Conservation (phyloP, 2,797 vertebrate genomes). For the Jordanella pulchra region DNA sequence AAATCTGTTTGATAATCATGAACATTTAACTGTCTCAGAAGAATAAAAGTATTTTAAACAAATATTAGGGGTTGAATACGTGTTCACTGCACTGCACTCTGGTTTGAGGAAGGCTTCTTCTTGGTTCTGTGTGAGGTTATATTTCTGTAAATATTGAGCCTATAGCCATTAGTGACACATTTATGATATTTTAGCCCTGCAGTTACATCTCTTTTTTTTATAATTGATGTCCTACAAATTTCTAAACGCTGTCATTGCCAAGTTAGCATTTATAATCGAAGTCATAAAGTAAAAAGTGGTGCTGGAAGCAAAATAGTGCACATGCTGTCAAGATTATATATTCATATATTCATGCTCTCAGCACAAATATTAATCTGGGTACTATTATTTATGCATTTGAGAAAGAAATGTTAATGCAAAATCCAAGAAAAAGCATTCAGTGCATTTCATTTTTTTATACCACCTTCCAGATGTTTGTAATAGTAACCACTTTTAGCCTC, state of each 20-base stretch:
- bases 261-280: constrained; percentile 32
- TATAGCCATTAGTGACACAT: neutral
- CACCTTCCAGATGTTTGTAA: constrained; percentile 12
- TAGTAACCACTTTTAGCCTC: constrained; percentile 7
- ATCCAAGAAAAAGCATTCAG: neutral
- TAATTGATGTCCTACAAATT: constrained; percentile 13
- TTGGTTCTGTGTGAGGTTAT: neutral
- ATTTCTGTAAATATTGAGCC: neutral
- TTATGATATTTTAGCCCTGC: neutral
- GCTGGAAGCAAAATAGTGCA: constrained; percentile 33
- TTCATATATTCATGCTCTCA: constrained; percentile 40
- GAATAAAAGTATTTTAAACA: too few relatives aligned
- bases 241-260: constrained; percentile 23
- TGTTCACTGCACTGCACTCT: too few relatives aligned
- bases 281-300: constrained; percentile 22
- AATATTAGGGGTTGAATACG: too few relatives aligned
- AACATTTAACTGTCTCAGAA: too few relatives aligned
- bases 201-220: constrained; percentile 5
- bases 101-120: too few relatives aligned
- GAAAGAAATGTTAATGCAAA: constrained; percentile 15
- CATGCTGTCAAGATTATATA: constrained; percentile 38
- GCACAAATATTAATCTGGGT: constrained; percentile 40
- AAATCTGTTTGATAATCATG: too few relatives aligned
- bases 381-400: constrained; percentile 29
- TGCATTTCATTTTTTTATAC: neutral